Conservation (phyloP, 2,113 vertebrate species). For the Melanerpes formicivorus region DNA sequence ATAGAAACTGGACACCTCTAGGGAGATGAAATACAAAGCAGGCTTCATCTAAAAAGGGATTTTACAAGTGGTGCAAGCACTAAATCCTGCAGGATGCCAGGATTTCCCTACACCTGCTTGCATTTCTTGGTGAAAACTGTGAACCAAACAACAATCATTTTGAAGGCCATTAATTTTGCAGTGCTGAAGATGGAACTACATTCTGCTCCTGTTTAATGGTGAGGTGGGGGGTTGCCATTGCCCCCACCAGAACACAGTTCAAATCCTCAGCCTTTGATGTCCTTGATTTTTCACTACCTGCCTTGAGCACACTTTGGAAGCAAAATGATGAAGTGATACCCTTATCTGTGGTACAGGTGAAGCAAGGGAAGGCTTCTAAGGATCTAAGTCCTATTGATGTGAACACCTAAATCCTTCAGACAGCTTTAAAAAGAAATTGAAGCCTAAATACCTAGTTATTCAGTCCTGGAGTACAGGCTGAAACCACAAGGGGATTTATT, state of each 20-base stretch:
- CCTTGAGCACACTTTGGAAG: not conserved
- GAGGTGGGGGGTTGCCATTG: not conserved
- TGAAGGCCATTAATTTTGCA: not conserved
- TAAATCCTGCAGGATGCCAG: not conserved
- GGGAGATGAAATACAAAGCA: not conserved
- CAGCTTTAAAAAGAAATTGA: conserved; percentile 36
- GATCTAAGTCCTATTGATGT: conserved; percentile 35
- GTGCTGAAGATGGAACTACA: not conserved
- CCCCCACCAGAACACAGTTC: not conserved
- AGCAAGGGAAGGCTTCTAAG: not conserved
- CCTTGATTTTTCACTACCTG: conserved; percentile 33
- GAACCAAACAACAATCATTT: not conserved
- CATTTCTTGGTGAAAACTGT: not conserved
- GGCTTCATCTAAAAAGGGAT: not conserved
- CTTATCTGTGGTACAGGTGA: not conserved
- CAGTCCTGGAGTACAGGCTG: not conserved
- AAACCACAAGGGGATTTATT: not conserved
- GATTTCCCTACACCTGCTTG: not conserved
- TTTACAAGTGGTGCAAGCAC: not conserved
- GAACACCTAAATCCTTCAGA: conserved; percentile 47
- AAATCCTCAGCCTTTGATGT: not conserved
- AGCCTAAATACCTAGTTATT: conserved; percentile 29
- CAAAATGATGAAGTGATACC: conserved; percentile 17
- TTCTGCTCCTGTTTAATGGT: not conserved
- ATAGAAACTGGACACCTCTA: not conserved